Percentiles rank a stretch among this genome's conserved stretches.
Evolutionary conservation across 2,113 vertebrate genomes (phyloP).

Genomic region (Otolemur garnettii): DNA sequence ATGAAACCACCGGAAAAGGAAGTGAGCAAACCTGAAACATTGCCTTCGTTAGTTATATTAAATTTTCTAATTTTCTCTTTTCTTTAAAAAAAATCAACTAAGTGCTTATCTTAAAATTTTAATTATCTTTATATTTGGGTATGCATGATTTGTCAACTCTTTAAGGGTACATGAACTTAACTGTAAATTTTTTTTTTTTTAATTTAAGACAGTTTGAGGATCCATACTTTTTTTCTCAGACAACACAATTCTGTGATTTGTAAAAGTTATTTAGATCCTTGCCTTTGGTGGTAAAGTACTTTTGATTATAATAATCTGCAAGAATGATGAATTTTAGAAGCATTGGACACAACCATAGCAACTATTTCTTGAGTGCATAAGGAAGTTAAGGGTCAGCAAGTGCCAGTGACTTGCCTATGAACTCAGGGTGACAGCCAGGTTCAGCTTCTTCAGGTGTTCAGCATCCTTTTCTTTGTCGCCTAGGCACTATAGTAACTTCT

Average conservation of each 20-base stretch:
- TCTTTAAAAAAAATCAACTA: neutral
- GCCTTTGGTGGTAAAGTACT: slow-evolving; percentile 2
- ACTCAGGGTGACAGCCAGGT: neutral
- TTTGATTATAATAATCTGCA: neutral
- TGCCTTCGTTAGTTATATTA: neutral
- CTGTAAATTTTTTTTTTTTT: neutral
- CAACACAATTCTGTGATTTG: neutral
- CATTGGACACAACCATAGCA: neutral
- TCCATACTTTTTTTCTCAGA: neutral
- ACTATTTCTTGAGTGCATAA: neutral
- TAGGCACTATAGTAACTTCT: neutral
- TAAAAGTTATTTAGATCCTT: neutral
- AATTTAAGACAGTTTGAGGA: slow-evolving; percentile 4
- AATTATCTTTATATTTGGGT: slow-evolving; percentile 22
- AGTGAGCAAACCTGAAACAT: neutral
- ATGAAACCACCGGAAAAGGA: slow-evolving; percentile 65
- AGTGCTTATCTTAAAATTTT: slow-evolving; percentile 40
- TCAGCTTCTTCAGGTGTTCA: neutral
- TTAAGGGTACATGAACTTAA: neutral
- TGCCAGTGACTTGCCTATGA: neutral
- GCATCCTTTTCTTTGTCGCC: neutral
- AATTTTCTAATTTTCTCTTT: slow-evolving; percentile 40
- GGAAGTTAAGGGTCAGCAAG: neutral
- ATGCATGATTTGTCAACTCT: slow-evolving; percentile 3
- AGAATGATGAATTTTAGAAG: neutral